A percentile compares a stretch with the other conserved stretches of the same genome.
Conservation (phyloP, 2,888 invertebrate genomes). For the Ethmia dodecea region DNA sequence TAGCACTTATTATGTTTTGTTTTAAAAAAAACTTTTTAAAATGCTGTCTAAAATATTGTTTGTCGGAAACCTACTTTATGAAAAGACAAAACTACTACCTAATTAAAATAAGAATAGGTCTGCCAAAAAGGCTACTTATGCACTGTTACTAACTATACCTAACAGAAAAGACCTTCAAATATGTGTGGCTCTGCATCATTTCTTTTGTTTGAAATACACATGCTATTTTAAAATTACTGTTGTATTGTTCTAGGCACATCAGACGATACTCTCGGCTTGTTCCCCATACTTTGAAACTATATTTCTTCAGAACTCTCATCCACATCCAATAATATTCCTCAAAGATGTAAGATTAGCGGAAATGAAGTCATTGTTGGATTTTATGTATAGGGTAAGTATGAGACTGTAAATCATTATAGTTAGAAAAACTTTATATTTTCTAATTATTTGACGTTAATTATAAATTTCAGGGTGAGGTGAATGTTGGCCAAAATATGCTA, state of each 20-base stretch:
- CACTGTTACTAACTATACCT: conserved; percentile 40
- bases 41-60: background rate
- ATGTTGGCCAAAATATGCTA: conserved; percentile 93
- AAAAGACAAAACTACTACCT: conserved; percentile 32
- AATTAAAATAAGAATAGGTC: conserved; percentile 59
- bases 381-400: conserved; percentile 89
- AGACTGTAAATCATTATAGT: background rate
- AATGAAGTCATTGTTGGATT: conserved; percentile 93
- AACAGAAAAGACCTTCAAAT: conserved; percentile 54
- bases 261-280: conserved; percentile 94
- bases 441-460: conserved; percentile 4
- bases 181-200: conserved; percentile 32
- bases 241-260: conserved; percentile 86
- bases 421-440: background rate
- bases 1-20: no score
- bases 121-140: conserved; percentile 42
- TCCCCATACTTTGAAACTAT: conserved; percentile 96
- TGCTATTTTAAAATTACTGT: conserved; percentile 24
- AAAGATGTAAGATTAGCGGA: conserved; percentile 94
- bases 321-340: conserved; percentile 94
- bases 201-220: conserved; percentile 40
- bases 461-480: conserved; percentile 87
- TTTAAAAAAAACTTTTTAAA: background rate
- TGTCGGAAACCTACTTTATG: conserved; percentile 3
- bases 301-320: conserved; percentile 92